A percentile compares a stretch with the other conserved stretches of the same genome.
Evolutionary conservation across 2,888 invertebrate genomes (phyloP).

Genomic region (Mystacides longicornis): DNA sequence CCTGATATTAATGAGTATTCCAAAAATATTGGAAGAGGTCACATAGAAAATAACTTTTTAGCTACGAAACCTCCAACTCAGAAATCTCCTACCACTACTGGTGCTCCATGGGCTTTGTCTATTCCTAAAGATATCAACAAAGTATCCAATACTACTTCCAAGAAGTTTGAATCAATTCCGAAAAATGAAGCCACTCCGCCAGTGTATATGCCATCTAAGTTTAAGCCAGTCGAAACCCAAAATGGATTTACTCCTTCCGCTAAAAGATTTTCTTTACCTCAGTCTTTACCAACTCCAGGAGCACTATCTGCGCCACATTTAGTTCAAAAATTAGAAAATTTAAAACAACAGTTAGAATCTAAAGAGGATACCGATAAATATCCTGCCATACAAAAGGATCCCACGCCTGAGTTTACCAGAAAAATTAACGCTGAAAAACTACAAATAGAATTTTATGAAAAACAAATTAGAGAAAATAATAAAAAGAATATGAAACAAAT

Average conservation of each 20-base stretch:
- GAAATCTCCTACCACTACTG: constrained; percentile 28
- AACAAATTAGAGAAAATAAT: constrained; percentile 40
- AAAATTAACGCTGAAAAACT: constrained; percentile 40
- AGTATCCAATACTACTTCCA: constrained; percentile 45
- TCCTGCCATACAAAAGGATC: constrained; percentile 6
- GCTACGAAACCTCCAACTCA: constrained; percentile 29
- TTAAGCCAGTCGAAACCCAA: constrained; percentile 18
- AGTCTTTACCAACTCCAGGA: constrained; percentile 28
- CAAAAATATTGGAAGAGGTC: constrained; percentile 28
- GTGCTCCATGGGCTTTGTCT: constrained; percentile 44
- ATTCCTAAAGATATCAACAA: constrained; percentile 42
- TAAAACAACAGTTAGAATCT: constrained; percentile 24
- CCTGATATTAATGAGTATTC: constrained; percentile 7
- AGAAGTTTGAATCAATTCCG: constrained; percentile 44
- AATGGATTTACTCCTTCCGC: constrained; percentile 11
- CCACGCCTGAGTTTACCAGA: constrained; percentile 26
- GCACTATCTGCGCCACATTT: constrained; percentile 43
- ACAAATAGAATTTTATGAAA: constrained; percentile 47
- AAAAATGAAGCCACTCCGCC: constrained; percentile 9
- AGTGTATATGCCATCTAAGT: constrained; percentile 22
- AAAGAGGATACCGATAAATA: not conserved
- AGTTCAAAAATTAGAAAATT: constrained; percentile 33
- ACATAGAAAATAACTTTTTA: constrained; percentile 12
- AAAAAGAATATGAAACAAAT: constrained; percentile 17
- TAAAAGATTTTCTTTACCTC: constrained; percentile 23